phyloP scores from a whole-genome alignment of 2,888 invertebrate species.

The Yponomeuta plumbellus region DNA sequence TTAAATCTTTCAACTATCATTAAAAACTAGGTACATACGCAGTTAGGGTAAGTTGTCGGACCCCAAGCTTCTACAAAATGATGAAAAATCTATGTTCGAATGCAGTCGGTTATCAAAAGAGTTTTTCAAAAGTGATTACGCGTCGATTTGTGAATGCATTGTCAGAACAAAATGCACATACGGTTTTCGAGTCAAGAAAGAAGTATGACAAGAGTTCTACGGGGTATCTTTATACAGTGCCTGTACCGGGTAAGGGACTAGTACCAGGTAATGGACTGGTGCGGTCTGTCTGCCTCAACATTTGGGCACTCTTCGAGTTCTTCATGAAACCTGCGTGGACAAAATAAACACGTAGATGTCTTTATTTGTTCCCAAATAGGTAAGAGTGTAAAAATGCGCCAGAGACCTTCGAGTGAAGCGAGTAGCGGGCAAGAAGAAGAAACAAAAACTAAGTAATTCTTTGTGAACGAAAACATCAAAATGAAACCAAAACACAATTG shows the following conservation, averaged over 20 bases:
- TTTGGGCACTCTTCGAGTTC: constrained; percentile 81
- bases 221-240: constrained; percentile 13
- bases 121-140: constrained; percentile 13
- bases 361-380: constrained; percentile 35
- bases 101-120: constrained; percentile 8
- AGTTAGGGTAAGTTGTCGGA: not conserved
- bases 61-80: constrained; percentile 3
- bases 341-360: constrained; percentile 66
- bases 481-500: constrained; percentile 20
- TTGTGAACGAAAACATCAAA: not conserved
- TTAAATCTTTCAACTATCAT: not conserved
- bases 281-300: constrained; percentile 79
- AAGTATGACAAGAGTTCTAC: constrained; percentile 23
- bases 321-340: constrained; percentile 79
- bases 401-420: constrained; percentile 6
- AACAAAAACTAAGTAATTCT: not conserved
- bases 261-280: constrained; percentile 79
- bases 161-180: constrained; percentile 38
- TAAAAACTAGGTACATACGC: not conserved
- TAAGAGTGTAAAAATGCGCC: not conserved
- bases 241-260: constrained; percentile 20
- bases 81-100: not conserved
- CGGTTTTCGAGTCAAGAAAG: constrained; percentile 42
- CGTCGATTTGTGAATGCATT: constrained; percentile 11
- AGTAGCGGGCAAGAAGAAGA: not conserved